phyloP scores from a whole-genome alignment of 2,888 invertebrate genomes.

The Opisthograptis luteolata region DNA sequence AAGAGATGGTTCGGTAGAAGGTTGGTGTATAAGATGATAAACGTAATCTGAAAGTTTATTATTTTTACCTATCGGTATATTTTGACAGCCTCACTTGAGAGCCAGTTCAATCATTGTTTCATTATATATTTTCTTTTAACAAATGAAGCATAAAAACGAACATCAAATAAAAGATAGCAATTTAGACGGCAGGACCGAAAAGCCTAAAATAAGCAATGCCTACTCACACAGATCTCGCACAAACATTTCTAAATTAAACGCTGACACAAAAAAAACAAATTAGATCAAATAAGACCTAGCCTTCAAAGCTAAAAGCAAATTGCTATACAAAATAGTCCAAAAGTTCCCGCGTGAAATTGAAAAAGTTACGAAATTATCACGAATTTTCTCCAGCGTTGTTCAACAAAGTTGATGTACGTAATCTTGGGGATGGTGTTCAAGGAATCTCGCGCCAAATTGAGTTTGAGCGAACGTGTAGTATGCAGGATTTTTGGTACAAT shows the following conservation, averaged over 20 bases:
- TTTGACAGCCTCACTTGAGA: too few species aligned
- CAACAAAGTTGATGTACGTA: conserved; percentile 34
- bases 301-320: conserved; percentile 30
- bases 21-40: too few species aligned
- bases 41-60: too few species aligned
- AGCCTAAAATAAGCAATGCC: too few species aligned
- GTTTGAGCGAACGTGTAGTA: conserved; percentile 27
- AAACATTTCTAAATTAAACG: neutral
- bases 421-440: conserved; percentile 27
- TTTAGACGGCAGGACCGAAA: too few species aligned
- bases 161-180: too few species aligned
- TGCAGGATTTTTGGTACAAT: conserved; percentile 23
- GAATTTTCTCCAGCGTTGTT: conserved; percentile 34
- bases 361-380: conserved; percentile 41
- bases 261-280: conserved; percentile 14
- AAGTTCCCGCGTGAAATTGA: conserved; percentile 38
- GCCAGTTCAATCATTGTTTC: too few species aligned
- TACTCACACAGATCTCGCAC: too few species aligned
- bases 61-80: too few species aligned
- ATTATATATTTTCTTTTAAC: too few species aligned
- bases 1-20: too few species aligned
- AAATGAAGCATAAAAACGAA: too few species aligned
- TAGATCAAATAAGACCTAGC: conserved; percentile 22
- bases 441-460: conserved; percentile 29
- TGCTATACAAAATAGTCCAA: conserved; percentile 38